phyloP scores from a whole-genome alignment of 1,140 invertebrate genomes.

The Caenorhabditis remanei region DNA sequence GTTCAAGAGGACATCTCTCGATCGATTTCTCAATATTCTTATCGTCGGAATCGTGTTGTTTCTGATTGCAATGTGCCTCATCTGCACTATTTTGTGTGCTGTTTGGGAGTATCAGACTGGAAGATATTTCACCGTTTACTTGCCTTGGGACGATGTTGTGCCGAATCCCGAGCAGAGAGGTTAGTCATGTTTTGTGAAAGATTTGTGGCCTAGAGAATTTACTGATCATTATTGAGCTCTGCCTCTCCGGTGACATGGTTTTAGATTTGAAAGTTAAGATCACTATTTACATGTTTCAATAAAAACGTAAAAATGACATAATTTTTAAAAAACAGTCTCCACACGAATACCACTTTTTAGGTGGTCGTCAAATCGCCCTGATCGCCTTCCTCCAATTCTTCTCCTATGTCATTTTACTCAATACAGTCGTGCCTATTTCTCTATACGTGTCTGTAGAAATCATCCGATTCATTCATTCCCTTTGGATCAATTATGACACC shows the following conservation, averaged over 20 bases:
- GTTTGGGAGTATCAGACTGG: conserved; percentile 89
- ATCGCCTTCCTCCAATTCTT: conserved; percentile 97
- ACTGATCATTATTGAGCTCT: no score
- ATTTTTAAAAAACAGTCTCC: no score
- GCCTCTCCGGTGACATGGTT: no score
- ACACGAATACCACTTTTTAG: no score
- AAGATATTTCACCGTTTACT: conserved; percentile 88
- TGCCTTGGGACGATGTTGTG: conserved; percentile 91
- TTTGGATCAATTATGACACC: conserved; percentile 94
- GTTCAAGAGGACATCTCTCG: conserved; percentile 98
- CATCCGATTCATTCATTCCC: conserved; percentile 94
- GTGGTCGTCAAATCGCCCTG: conserved; percentile 81
- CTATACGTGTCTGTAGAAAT: conserved; percentile 95
- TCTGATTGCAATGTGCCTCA: conserved; percentile 94
- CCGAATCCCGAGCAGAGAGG: conserved; percentile 56
- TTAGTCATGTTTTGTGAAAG: neutral
- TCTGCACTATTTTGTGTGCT: conserved; percentile 92
- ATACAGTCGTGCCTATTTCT: conserved; percentile 99
- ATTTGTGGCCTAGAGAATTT: neutral
- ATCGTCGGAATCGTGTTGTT: conserved; percentile 99
- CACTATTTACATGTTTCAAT: no score
- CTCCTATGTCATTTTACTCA: conserved; percentile 98
- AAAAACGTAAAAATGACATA: no score
- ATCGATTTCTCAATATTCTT: conserved; percentile 95
- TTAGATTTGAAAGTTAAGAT: no score